These are phyloP conservation scores for Whitmania pigra DNA, from an alignment of 1,140 invertebrate species.

Conservation along the genomic window DNA sequence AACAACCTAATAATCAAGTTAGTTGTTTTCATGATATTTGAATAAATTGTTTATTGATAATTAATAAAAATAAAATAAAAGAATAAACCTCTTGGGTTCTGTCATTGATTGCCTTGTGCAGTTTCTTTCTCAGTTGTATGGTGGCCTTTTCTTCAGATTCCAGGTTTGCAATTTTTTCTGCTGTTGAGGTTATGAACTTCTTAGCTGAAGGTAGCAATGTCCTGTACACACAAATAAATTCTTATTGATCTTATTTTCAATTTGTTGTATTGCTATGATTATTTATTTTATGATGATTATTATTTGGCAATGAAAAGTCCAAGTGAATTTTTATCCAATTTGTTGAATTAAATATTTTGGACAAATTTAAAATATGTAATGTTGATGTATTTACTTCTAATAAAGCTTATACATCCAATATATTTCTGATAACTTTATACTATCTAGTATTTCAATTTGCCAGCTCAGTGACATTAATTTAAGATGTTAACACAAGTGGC, in stretches of 20 bases:
- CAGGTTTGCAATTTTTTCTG: conserved; percentile 18
- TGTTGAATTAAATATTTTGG: not conserved
- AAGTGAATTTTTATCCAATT: not conserved
- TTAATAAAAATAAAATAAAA: not conserved
- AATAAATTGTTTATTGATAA: not conserved
- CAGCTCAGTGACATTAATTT: not conserved
- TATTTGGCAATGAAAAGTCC: not conserved
- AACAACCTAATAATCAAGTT: conserved; percentile 3
- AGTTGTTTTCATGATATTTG: not conserved
- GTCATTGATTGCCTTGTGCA: conserved; percentile 24
- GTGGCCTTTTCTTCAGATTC: conserved; percentile 23
- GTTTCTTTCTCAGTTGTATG: conserved; percentile 20
- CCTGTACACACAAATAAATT: not conserved
- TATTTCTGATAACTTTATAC: not conserved
- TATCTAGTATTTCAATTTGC: too few species aligned
- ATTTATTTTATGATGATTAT: not conserved
- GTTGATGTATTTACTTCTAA: not conserved
- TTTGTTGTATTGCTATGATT: not conserved
- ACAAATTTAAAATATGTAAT: not conserved
- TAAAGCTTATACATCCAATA: not conserved
- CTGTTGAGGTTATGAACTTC: conserved; percentile 14
- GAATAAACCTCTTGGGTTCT: conserved; percentile 17
- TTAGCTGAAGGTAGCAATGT: conserved; percentile 1
- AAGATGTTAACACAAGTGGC: not conserved
- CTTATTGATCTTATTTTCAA: not conserved